These are phyloP conservation scores for Hippocampus mohnikei DNA, from an alignment of 2,113 vertebrate species.

Conservation along the genomic window DNA sequence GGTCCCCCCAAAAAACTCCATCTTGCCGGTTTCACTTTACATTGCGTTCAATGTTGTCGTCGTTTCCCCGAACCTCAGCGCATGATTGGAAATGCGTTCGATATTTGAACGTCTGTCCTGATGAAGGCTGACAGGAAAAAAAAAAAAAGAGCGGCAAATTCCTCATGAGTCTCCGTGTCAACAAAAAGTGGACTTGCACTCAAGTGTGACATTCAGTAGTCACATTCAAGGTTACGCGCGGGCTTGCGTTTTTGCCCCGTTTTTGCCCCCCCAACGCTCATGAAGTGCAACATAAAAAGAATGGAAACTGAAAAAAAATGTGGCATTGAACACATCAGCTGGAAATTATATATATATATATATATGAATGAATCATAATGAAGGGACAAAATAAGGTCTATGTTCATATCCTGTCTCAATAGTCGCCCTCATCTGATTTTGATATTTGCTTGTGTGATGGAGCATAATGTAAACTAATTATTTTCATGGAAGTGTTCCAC, in stretches of 20 bases:
- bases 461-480: background rate
- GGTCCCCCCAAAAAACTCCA: no score
- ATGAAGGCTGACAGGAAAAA: background rate
- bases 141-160: constrained; percentile 43
- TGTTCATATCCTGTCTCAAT: background rate
- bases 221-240: constrained; percentile 18
- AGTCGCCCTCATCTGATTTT: background rate
- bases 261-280: background rate
- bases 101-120: background rate
- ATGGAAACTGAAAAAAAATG: background rate
- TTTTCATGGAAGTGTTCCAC: background rate
- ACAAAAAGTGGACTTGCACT: constrained; percentile 43
- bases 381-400: background rate
- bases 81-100: background rate
- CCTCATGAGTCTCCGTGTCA: constrained; percentile 65
- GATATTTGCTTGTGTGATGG: background rate
- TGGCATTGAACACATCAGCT: no score
- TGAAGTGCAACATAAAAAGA: background rate
- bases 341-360: no score
- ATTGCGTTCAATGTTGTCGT: background rate
- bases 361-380: background rate
- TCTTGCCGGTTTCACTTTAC: no score
- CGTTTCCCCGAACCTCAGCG: background rate
- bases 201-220: constrained; percentile 45
- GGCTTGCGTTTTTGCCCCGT: background rate